Conservation (phyloP, 2,888 invertebrate species). For the Andrena dorsata region DNA sequence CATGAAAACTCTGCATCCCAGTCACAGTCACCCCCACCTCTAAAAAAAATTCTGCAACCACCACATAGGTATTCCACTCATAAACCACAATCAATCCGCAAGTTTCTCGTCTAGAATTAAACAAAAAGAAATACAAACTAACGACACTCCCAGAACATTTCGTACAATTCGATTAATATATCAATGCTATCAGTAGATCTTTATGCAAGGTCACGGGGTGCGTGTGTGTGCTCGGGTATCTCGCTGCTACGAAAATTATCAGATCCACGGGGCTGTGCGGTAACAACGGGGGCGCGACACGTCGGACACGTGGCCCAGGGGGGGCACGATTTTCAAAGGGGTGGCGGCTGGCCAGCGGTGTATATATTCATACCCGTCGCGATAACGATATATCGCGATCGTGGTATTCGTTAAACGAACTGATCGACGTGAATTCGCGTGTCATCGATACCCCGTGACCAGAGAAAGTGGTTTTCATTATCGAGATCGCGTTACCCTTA, state of each 20-base stretch:
- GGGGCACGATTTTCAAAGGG: slow-evolving; percentile 65
- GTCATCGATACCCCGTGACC: slow-evolving; percentile 43
- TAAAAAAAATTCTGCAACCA: too few relatives aligned
- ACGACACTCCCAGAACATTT: slow-evolving; percentile 47
- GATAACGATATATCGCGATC: slow-evolving; percentile 73
- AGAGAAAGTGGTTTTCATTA: slow-evolving; percentile 10
- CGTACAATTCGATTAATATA: slow-evolving; percentile 67
- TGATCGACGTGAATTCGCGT: slow-evolving; percentile 59
- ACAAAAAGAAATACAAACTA: background rate
- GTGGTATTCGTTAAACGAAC: slow-evolving; percentile 67
- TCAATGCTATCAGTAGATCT: slow-evolving; percentile 68
- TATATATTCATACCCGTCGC: slow-evolving; percentile 60
- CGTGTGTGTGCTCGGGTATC: slow-evolving; percentile 54
- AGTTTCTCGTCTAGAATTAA: background rate
- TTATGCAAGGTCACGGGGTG: slow-evolving; percentile 64
- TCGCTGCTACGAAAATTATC: slow-evolving; percentile 70
- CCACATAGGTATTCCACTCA: too few relatives aligned
- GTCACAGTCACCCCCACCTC: too few relatives aligned
- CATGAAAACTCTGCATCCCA: too few relatives aligned
- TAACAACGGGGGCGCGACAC: slow-evolving; percentile 75
- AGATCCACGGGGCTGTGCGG: slow-evolving; percentile 64
- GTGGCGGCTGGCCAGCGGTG: slow-evolving; percentile 60
- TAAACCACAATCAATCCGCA: too few relatives aligned
- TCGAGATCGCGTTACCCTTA: slow-evolving; percentile 20
- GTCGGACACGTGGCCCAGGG: slow-evolving; percentile 70